phyloP scores from a whole-genome alignment of 2,113 vertebrate species.

The Papio anubis region DNA sequence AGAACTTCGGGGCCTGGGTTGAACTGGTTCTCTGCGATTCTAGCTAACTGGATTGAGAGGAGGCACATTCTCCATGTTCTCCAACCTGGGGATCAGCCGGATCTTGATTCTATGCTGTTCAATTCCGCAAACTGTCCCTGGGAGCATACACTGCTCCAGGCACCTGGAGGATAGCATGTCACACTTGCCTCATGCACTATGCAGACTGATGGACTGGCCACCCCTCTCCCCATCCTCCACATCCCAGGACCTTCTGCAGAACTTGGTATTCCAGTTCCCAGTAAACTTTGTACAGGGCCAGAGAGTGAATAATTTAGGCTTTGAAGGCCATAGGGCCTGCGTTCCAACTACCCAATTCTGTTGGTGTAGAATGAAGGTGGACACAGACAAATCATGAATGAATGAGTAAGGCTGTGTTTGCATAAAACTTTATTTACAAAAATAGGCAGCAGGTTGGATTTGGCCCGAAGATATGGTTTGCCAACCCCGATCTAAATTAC shows the following conservation, averaged over 20 bases:
- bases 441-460: neutral
- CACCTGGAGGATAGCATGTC: neutral
- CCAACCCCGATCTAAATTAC: neutral
- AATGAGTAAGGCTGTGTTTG: neutral
- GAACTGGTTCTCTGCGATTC: neutral
- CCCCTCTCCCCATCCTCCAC: accelerated
- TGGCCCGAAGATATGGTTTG: neutral
- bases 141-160: accelerated
- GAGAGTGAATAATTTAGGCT: neutral
- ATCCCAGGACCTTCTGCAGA: neutral
- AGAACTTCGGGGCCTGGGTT: neutral
- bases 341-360: neutral
- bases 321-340: neutral
- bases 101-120: neutral
- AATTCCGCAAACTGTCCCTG: too few species aligned
- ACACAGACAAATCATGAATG: neutral
- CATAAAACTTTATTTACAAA: neutral
- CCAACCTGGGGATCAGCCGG: too few species aligned
- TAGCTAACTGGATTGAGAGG: too few species aligned
- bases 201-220: neutral
- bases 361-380: accelerated
- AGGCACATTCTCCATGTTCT: neutral
- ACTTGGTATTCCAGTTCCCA: neutral
- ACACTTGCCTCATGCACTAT: accelerated
- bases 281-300: neutral